phyloP scores from a whole-genome alignment of 2,113 vertebrate genomes.

The Salminus brasiliensis region DNA sequence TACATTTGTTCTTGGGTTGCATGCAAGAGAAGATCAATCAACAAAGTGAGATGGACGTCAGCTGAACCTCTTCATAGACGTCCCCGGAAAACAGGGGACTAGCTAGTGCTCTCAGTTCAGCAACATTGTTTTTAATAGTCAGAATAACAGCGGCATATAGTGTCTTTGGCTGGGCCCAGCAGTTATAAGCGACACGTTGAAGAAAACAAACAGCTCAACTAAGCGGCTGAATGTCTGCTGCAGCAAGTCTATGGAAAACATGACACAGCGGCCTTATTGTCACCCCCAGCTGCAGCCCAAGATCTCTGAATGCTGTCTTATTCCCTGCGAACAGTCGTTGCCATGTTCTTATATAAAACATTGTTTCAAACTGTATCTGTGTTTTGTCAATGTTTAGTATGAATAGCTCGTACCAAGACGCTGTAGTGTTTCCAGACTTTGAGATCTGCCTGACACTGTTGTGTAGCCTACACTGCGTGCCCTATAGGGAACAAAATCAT shows the following conservation, averaged over 20 bases:
- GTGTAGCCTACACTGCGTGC: neutral
- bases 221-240: conserved; percentile 34
- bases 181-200: conserved; percentile 35
- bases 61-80: neutral
- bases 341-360: conserved; percentile 15
- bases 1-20: neutral
- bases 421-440: neutral
- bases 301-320: conserved; percentile 40
- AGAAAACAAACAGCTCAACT: conserved; percentile 25
- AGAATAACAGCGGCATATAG: conserved; percentile 20
- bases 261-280: conserved; percentile 53
- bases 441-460: conserved; percentile 18
- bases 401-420: neutral
- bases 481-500: neutral
- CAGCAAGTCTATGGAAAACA: conserved; percentile 37
- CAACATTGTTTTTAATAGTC: neutral
- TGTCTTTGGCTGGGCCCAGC: conserved; percentile 13
- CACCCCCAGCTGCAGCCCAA: conserved; percentile 45
- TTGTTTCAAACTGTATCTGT: conserved; percentile 15
- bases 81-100: too few species aligned
- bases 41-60: neutral
- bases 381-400: neutral
- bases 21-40: neutral
- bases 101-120: neutral
- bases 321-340: neutral